Base-by-base conservation (phyloP, 2,113 vertebrate species). In the Suricata suricatta region DNA sequence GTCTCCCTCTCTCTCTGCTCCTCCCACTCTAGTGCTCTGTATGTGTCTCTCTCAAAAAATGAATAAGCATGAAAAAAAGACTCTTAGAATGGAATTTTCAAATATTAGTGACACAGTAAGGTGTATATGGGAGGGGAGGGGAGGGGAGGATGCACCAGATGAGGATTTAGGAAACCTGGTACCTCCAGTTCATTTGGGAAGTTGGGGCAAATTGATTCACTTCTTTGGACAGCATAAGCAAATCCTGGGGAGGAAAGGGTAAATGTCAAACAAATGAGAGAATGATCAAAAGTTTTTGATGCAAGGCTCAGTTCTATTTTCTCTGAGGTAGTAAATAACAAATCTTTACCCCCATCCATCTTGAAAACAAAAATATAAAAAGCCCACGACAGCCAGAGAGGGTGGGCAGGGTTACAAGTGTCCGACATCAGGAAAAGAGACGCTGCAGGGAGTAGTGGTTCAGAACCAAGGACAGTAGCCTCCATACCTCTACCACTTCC, bases 401-500 rank as follows among this genome's bases (percentile, higher is more conserved):
- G 13, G 13, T 41, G 13, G 38, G 29, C 21, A 31, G 60, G 77
- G 44, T 25, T 29, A 31, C 38, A 47, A 50, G 17, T 15, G 27
- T 69, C 19, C 23, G 8, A 21, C 16, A 1, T 50, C 9, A 89
- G 68, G 31, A 57, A 91, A 85, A 90, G 27, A 25, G 19, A 29
- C 1, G 4, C 0, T 25, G 14, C 1, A 1, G 21, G 52, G 38
- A 89, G 47, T 6, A 38, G 21, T 86, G 38, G 31, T 95, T 97
- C 95, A 97, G 90, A 60, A 96, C 94, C 86, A 92, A 97, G 97
- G 96, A 97, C 79, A 96, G 96, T 33, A 47, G 25, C 38, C 74
- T 19, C 14, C 0, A 1, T 3, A 14, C 29, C 31, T 38, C 54
- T 29, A 19, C n/a, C 31, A 9, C 10, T 38, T 6, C 38, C 47